These are phyloP conservation scores for Tethea ocularis DNA, from an alignment of 2,888 invertebrate genomes.

Conservation along the genomic window DNA sequence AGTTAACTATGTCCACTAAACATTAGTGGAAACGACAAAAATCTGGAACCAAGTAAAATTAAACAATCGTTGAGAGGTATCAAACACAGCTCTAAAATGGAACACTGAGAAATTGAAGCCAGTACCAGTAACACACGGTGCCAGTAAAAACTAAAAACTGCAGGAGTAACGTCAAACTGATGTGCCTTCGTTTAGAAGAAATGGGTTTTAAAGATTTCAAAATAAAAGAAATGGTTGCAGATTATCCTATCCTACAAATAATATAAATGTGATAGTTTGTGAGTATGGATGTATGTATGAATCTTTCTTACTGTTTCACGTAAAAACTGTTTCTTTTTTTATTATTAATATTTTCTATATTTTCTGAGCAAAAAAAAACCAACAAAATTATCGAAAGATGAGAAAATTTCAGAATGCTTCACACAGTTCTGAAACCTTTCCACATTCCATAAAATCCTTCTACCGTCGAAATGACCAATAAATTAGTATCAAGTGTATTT, in stretches of 20 bases:
- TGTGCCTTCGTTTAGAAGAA: not conserved
- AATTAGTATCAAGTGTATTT: conserved; percentile 27
- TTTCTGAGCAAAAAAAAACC: too few species aligned
- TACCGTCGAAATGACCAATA: not conserved
- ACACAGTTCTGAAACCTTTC: not conserved
- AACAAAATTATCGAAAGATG: not conserved
- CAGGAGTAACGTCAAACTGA: conserved; percentile 3
- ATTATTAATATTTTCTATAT: too few species aligned
- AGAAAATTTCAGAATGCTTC: not conserved
- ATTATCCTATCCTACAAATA: too few species aligned
- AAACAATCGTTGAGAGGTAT: conserved; percentile 23
- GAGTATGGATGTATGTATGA: too few species aligned
- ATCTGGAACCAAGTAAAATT: conserved; percentile 15
- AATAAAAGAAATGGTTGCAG: not conserved
- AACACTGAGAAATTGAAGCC: not conserved
- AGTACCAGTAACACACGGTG: too few species aligned
- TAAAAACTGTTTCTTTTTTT: too few species aligned
- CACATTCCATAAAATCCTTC: not conserved
- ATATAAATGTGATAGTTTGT: too few species aligned
- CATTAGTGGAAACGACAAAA: conserved; percentile 4
- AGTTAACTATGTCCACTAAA: not conserved
- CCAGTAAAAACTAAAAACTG: not conserved
- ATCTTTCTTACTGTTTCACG: too few species aligned
- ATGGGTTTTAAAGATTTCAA: not conserved
- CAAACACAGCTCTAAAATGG: conserved; percentile 17